A percentile compares a stretch with the other conserved stretches of the same genome.
phyloP scores from a whole-genome alignment of 2,888 invertebrate species.

The Synergus umbraculus region DNA sequence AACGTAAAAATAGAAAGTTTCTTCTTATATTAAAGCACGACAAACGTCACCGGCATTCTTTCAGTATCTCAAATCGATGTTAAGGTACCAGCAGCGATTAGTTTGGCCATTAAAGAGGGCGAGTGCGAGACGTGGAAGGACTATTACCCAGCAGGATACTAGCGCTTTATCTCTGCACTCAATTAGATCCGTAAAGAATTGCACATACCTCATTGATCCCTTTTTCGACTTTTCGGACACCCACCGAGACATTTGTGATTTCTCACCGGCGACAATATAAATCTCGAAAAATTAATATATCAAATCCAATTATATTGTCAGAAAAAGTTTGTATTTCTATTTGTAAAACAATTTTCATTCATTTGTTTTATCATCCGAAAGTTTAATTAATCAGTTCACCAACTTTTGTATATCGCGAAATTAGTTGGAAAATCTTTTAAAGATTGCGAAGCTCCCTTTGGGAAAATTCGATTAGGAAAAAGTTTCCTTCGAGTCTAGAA shows the following conservation, averaged over 20 bases:
- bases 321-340: too few species aligned
- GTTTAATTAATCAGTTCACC: not conserved
- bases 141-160: slow-evolving; percentile 70
- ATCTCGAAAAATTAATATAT: not conserved
- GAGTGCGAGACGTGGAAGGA: slow-evolving; percentile 63
- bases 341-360: too few species aligned
- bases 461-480: slow-evolving; percentile 36
- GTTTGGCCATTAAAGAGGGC: slow-evolving; percentile 68
- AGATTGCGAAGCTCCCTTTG: not conserved
- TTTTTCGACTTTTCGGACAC: slow-evolving; percentile 48
- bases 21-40: not conserved
- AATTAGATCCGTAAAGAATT: slow-evolving; percentile 76
- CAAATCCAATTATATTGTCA: not conserved
- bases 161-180: slow-evolving; percentile 74
- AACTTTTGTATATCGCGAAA: not conserved
- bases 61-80: slow-evolving; percentile 24
- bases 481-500: slow-evolving; percentile 40
- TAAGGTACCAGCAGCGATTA: slow-evolving; percentile 74
- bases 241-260: not conserved
- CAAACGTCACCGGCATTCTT: not conserved
- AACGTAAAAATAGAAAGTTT: not conserved
- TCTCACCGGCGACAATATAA: not conserved
- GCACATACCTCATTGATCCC: slow-evolving; percentile 70
- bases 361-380: not conserved
- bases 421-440: not conserved